Evolutionary conservation across 2,113 vertebrate species (phyloP).

Genomic region (Connochaetes taurinus): DNA sequence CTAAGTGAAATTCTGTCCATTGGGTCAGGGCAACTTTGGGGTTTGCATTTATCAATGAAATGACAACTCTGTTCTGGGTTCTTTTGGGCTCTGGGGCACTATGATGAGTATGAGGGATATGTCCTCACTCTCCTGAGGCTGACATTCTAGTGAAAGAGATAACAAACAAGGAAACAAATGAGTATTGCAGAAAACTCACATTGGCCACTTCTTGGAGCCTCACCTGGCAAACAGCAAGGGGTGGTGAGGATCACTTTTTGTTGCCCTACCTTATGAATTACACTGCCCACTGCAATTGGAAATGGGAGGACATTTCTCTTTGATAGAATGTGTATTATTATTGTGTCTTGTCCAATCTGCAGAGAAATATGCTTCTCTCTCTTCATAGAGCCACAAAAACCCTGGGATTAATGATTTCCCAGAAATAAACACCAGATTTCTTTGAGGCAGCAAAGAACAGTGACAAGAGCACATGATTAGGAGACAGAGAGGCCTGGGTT

Average conservation of each 20-base stretch:
- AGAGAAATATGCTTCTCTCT: neutral
- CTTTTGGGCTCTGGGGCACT: neutral
- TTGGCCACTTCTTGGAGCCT: neutral
- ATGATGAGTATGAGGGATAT: neutral
- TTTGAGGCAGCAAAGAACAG: neutral
- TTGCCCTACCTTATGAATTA: neutral
- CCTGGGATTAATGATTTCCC: neutral
- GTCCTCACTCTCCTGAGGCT: neutral
- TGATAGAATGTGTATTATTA: neutral
- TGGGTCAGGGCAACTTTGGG: neutral
- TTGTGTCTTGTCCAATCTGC: neutral
- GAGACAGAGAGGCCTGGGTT: neutral
- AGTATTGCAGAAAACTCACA: neutral
- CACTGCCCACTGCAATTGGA: neutral
- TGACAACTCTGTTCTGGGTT: neutral
- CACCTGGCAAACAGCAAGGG: neutral
- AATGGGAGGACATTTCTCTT: neutral
- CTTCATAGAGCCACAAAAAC: neutral
- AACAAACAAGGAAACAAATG: neutral
- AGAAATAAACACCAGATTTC: neutral
- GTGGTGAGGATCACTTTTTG: neutral
- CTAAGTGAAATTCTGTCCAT: neutral
- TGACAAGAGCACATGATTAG: neutral
- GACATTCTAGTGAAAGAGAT: neutral
- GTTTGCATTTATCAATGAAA: neutral